A percentile compares a stretch with the other conserved stretches of the same genome.
Conservation (phyloP, 1,140 invertebrate genomes). For the Nautilus pompilius region DNA sequence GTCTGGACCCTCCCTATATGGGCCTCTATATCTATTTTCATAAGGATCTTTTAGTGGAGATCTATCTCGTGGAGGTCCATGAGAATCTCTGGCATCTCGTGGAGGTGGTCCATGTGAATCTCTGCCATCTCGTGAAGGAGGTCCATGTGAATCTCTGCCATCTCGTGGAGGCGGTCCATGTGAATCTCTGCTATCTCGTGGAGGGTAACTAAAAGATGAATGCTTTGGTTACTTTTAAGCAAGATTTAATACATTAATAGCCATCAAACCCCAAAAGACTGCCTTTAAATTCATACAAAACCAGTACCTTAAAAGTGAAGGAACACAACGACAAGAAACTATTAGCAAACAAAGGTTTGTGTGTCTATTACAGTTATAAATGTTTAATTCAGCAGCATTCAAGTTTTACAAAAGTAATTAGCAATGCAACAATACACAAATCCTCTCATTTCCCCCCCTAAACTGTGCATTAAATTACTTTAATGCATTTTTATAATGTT, state of each 20-base stretch:
- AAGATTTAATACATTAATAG: neutral
- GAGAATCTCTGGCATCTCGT: neutral
- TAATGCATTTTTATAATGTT: too few relatives aligned
- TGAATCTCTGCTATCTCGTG: neutral
- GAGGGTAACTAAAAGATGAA: neutral
- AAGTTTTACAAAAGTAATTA: too few relatives aligned
- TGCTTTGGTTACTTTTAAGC: neutral
- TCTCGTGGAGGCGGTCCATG: neutral
- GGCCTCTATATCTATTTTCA: slow-evolving; percentile 22
- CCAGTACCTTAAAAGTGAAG: too few relatives aligned
- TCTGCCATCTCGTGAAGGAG: neutral
- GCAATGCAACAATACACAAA: too few relatives aligned
- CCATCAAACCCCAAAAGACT: neutral
- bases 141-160: neutral
- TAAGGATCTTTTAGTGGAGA: slow-evolving; percentile 28
- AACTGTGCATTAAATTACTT: too few relatives aligned
- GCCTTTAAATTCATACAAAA: neutral
- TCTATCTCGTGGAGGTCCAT: slow-evolving; percentile 13
- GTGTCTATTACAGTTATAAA: too few relatives aligned
- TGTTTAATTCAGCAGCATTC: too few relatives aligned
- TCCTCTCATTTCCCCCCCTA: too few relatives aligned
- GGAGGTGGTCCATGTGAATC: neutral
- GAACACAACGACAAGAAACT: too few relatives aligned
- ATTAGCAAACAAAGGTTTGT: too few relatives aligned
- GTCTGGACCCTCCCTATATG: slow-evolving; percentile 13